Evolutionary conservation across 2,113 vertebrate genomes (phyloP), one percentile per base, ranked within the genome.

Genomic region (Alligator sinensis): DNA sequence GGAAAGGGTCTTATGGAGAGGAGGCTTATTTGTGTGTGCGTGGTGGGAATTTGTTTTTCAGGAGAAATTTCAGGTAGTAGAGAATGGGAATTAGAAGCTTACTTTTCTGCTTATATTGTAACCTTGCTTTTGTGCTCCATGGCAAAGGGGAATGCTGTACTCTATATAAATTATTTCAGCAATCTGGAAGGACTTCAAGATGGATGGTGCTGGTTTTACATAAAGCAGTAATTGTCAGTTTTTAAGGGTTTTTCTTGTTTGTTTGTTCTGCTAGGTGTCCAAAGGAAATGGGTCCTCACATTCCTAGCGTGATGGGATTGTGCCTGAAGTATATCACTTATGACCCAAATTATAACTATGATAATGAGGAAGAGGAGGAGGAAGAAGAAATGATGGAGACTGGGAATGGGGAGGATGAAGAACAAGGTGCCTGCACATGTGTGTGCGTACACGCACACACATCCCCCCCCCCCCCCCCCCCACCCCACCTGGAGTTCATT

Each of bases 281-380:
- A 27, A 99, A 99, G 96, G 99, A 99, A 96, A 99, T 99, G 95
- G 98, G 98, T 3, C 95, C 98, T 94, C 98, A 99, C 2, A 97
- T 99, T 87, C 86, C 98, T 4, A 98, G 82, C 0, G 98, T 99
- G 89, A 99, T 98, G 62, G 98, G 98, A 25, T 97, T 99, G 16
- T 99, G 99, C 95, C 98, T 99, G 59, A 98, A 99, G 95, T 99
- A 99, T 93, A 97, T 99, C 92, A 98, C 99, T 76, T 99, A 99
- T 4, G 99, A 99, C 95, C 99, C 99, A 3, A 99, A 99, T 97
- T 99, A 99, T 94, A 99, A 99, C 97, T 99, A 99, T 1, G 98
- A 98, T 57, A 98, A 97, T 2, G 99, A 99, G 3, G 98, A 98
- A 27, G 98, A 98, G 0, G 98, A 98, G 38, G 98, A 99, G 9